phyloP scores from a whole-genome alignment of 1,140 invertebrate species.

The Chrysomallon squamiferum region DNA sequence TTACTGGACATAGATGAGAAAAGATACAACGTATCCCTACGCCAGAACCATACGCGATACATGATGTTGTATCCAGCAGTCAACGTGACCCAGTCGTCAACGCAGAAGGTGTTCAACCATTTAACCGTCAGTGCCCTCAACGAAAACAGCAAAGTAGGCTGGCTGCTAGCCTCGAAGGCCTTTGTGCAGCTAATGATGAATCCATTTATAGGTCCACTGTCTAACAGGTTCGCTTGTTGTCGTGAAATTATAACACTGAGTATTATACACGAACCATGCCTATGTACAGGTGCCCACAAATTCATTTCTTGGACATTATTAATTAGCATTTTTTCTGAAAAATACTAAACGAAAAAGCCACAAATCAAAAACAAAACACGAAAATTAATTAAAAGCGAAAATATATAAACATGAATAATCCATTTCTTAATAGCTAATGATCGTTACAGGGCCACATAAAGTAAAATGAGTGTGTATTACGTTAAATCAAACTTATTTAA shows the following conservation, averaged over 20 bases:
- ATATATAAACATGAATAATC: no score
- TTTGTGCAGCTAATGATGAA: conserved; percentile 93
- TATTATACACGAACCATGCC: no score
- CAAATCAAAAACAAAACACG: no score
- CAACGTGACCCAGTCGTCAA: not conserved
- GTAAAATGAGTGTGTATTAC: no score
- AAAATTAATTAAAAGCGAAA: no score
- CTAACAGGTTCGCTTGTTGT: conserved; percentile 79
- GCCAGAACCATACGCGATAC: not conserved
- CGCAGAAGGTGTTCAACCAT: conserved; percentile 13
- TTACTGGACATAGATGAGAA: conserved; percentile 63
- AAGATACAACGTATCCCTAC: conserved; percentile 13
- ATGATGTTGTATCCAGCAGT: not conserved
- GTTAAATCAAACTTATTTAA: no score
- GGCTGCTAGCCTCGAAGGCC: conserved; percentile 96
- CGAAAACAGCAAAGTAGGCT: conserved; percentile 67
- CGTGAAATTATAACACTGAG: not conserved
- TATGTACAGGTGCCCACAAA: no score
- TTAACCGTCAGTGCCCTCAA: conserved; percentile 59
- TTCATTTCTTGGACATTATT: no score
- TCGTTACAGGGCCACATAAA: no score
- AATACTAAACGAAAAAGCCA: no score
- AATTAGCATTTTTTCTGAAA: no score
- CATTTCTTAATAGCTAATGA: no score
- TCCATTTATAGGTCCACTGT: conserved; percentile 92